A percentile compares a stretch with the other conserved stretches of the same genome.
These are phyloP conservation scores for Polyommatus icarus DNA, from an alignment of 2,888 invertebrate genomes.

Conservation along the genomic window DNA sequence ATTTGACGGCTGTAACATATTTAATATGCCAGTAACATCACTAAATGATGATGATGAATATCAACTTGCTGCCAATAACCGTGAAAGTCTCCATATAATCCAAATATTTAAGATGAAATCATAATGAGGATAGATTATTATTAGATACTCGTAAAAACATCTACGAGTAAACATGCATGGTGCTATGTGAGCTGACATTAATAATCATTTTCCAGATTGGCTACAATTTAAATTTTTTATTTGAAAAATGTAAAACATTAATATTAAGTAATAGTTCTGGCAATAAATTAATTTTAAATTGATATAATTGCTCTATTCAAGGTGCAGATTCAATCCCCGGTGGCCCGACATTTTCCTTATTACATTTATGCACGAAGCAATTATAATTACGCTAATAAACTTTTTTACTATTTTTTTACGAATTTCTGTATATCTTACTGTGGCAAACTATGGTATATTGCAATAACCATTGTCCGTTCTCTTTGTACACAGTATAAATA, in stretches of 20 bases:
- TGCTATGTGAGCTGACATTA: too few relatives aligned
- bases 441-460: background rate
- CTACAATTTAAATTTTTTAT: background rate
- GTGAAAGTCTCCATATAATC: too few relatives aligned
- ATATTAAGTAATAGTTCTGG: background rate
- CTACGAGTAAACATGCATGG: too few relatives aligned
- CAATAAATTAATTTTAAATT: background rate
- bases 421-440: background rate
- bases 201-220: too few relatives aligned
- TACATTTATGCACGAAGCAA: conserved; percentile 9
- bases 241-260: background rate
- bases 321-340: background rate
- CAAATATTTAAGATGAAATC: too few relatives aligned
- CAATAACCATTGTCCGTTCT: background rate
- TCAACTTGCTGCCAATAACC: too few relatives aligned
- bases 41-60: too few relatives aligned
- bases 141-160: too few relatives aligned
- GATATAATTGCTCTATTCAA: background rate
- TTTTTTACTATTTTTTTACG: background rate
- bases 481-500: background rate
- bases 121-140: too few relatives aligned
- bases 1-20: too few relatives aligned
- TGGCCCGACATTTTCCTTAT: background rate
- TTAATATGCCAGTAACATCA: too few relatives aligned
- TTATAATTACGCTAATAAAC: background rate